These are phyloP conservation scores for Neofelis nebulosa DNA, from an alignment of 2,113 vertebrate species.

Conservation along the genomic window DNA sequence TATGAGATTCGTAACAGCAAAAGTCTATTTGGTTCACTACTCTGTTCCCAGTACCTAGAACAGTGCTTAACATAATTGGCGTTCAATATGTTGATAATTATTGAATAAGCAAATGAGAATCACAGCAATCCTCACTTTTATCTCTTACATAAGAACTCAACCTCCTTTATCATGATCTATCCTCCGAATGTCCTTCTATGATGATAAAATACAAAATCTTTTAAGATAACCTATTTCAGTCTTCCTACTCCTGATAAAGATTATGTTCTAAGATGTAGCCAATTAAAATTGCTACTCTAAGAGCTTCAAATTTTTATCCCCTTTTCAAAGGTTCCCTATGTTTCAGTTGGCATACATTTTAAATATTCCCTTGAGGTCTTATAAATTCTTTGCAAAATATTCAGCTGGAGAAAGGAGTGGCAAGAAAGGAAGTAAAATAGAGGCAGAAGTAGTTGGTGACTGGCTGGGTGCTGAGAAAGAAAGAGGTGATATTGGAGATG, in stretches of 20 bases:
- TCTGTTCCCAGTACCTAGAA: not conserved
- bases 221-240: not conserved
- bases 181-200: not conserved
- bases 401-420: not conserved
- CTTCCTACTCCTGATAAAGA: not conserved
- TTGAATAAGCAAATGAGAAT: not conserved
- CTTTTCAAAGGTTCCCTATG: not conserved
- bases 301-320: not conserved
- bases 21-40: not conserved
- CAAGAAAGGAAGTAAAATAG: not conserved
- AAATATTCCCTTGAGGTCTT: not conserved
- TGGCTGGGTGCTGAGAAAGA: not conserved
- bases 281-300: slow-evolving; percentile 27
- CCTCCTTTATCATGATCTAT: not conserved
- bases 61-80: not conserved
- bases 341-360: not conserved
- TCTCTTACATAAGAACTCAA: not conserved
- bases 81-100: not conserved
- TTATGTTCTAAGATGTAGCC: not conserved
- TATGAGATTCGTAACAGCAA: not conserved
- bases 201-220: not conserved
- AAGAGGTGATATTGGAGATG: not conserved
- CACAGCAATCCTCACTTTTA: not conserved
- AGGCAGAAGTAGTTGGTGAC: not conserved
- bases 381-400: not conserved